Evolutionary conservation across 1,140 invertebrate genomes (phyloP).

Genomic region (Pseudachorutes palmiensis): DNA sequence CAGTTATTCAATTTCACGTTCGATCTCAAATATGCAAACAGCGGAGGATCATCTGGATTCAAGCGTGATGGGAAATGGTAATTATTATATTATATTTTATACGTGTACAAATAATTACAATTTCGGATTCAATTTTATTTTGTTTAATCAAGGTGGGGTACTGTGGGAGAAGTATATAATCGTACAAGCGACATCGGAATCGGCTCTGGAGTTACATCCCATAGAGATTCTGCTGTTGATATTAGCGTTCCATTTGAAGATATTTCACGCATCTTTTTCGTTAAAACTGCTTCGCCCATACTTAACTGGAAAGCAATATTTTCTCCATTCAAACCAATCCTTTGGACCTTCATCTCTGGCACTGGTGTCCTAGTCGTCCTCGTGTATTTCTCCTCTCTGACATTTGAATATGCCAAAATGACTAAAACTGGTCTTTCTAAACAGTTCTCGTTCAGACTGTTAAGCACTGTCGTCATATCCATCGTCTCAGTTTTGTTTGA

Average conservation of each 20-base stretch:
- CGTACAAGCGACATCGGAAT: not conserved
- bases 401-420: not conserved
- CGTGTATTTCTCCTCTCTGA: not conserved
- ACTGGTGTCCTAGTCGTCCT: not conserved
- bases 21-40: not conserved
- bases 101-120: too few relatives aligned
- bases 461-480: not conserved
- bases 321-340: not conserved
- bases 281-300: not conserved
- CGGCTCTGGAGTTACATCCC: not conserved
- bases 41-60: not conserved
- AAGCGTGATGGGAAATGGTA: not conserved
- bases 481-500: not conserved
- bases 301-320: not conserved
- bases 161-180: not conserved
- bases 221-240: not conserved
- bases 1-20: not conserved
- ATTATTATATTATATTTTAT: too few relatives aligned
- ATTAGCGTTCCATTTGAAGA: not conserved
- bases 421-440: not conserved
- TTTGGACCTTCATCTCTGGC: not conserved
- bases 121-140: too few relatives aligned
- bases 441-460: not conserved
- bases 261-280: not conserved
- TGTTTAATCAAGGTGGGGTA: too few relatives aligned